A percentile compares a stretch with the other conserved stretches of the same genome.
These are phyloP conservation scores for Lepus oiostolus DNA, from an alignment of 2,797 vertebrate genomes.

Conservation along the genomic window DNA sequence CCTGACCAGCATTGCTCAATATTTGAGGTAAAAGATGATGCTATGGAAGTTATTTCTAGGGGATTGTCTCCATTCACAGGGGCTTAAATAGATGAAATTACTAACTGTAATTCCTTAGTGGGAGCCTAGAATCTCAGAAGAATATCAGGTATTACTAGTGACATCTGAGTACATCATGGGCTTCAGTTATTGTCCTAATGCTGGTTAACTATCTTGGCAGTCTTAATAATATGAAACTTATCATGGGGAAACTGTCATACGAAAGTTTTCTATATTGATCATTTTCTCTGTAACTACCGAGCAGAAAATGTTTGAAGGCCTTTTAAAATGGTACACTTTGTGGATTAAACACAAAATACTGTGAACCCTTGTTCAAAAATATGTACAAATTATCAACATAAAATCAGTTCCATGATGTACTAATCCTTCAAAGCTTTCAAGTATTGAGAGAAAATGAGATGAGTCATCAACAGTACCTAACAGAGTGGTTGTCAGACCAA, in stretches of 20 bases:
- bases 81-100: neutral
- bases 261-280: no score
- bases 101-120: neutral
- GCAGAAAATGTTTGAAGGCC: no score
- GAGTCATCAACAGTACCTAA: neutral
- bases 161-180: neutral
- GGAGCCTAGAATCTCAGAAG: neutral
- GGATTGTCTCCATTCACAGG: neutral
- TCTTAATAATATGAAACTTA: no score
- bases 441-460: conserved; percentile 42
- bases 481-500: neutral
- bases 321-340: no score
- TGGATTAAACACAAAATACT: neutral
- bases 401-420: neutral
- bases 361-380: neutral
- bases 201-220: neutral
- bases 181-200: neutral
- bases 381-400: neutral
- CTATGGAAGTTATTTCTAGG: no score
- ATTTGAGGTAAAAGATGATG: neutral
- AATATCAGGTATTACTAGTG: neutral
- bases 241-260: neutral
- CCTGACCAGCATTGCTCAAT: neutral
- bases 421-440: neutral
- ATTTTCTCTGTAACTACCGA: no score